phyloP scores from a whole-genome alignment of 2,797 vertebrate genomes.

The Cercopithecus hamlyni region DNA sequence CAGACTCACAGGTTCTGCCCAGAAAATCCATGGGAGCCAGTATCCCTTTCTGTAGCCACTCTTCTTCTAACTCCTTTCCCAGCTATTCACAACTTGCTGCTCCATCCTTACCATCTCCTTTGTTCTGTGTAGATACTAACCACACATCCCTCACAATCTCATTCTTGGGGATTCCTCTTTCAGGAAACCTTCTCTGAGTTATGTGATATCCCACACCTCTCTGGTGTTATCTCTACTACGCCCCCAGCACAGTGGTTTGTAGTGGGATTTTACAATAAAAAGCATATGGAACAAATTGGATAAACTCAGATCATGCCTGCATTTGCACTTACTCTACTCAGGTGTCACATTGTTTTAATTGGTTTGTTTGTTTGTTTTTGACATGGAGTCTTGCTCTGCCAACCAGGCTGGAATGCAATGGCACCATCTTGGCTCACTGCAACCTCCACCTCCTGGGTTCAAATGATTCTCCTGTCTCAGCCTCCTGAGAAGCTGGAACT shows the following conservation, averaged over 20 bases:
- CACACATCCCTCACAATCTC: background rate
- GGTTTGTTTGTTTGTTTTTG: too few relatives aligned
- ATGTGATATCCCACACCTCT: too few relatives aligned
- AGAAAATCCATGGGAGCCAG: background rate
- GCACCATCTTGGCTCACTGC: too few relatives aligned
- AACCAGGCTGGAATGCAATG: too few relatives aligned
- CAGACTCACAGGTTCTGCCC: background rate
- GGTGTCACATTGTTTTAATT: background rate
- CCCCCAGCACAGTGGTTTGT: background rate
- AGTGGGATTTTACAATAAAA: background rate
- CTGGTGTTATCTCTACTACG: fast-evolving
- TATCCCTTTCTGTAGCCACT: background rate
- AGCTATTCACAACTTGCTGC: background rate
- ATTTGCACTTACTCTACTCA: background rate
- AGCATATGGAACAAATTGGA: background rate
- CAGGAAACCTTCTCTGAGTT: background rate
- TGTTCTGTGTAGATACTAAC: background rate
- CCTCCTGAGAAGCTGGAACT: too few relatives aligned
- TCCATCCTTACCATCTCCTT: background rate
- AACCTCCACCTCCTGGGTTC: too few relatives aligned
- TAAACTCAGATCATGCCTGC: background rate
- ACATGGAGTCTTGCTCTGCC: too few relatives aligned
- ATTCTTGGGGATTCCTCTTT: background rate
- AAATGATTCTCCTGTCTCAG: too few relatives aligned
- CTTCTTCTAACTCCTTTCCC: background rate